Evolutionary conservation across 2,888 invertebrate species (phyloP).

Genomic region (Apodemia hepburni): DNA sequence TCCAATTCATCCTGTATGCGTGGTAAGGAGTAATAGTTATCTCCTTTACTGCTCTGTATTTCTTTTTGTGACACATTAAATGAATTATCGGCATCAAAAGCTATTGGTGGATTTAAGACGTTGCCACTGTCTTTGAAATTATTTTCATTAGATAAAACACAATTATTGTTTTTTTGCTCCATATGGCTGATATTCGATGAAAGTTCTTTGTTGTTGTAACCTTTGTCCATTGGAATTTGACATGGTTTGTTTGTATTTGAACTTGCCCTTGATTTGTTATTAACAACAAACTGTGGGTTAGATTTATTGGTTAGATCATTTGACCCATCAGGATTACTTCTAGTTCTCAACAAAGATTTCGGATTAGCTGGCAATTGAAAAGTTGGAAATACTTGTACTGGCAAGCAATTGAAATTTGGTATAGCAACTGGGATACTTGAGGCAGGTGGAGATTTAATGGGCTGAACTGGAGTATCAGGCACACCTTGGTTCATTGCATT

Average conservation of each 20-base stretch:
- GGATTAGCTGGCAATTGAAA: slow-evolving; percentile 86
- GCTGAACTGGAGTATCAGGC: slow-evolving; percentile 79
- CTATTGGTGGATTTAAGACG: too few species aligned
- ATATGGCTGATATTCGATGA: not conserved
- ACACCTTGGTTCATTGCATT: slow-evolving; percentile 85
- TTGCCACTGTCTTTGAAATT: not conserved
- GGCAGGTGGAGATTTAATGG: slow-evolving; percentile 68
- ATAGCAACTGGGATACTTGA: slow-evolving; percentile 65
- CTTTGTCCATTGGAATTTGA: not conserved
- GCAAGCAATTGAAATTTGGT: slow-evolving; percentile 69
- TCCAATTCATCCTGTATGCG: not conserved
- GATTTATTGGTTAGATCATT: slow-evolving; percentile 35
- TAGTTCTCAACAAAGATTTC: slow-evolving; percentile 69
- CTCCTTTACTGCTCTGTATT: not conserved
- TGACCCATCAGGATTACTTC: slow-evolving; percentile 55
- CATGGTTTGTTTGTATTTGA: slow-evolving; percentile 6
- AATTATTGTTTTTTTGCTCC: not conserved
- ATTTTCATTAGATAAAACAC: not conserved
- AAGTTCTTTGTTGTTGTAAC: not conserved
- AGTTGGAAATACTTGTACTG: slow-evolving; percentile 78
- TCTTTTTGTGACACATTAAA: slow-evolving; percentile 4
- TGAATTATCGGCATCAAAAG: not conserved
- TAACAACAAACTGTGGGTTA: not conserved
- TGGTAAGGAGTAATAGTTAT: not conserved
- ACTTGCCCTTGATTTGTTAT: slow-evolving; percentile 7